Conservation (phyloP, 2,888 invertebrate species). For the Epinotia brunnichana region DNA sequence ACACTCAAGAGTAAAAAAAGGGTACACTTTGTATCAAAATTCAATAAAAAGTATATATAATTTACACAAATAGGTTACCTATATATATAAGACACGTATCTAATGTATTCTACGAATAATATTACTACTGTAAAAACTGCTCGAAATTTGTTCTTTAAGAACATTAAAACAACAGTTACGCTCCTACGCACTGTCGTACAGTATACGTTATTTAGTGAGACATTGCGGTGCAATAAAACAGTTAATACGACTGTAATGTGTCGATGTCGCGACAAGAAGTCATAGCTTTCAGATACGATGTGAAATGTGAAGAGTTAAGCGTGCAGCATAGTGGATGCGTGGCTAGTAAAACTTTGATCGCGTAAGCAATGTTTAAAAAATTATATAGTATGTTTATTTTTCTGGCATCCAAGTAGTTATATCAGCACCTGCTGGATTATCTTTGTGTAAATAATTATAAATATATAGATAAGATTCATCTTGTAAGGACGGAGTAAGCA, state of each 20-base stretch:
- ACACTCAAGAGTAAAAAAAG: too few relatives aligned
- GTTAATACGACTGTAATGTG: conserved; percentile 63
- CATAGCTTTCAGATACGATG: conserved; percentile 55
- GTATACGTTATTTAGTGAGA: conserved; percentile 52
- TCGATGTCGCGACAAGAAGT: conserved; percentile 59
- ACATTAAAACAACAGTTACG: conserved; percentile 30
- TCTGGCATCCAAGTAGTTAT: too few relatives aligned
- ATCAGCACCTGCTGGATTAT: too few relatives aligned
- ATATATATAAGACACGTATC: too few relatives aligned
- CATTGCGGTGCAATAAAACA: conserved; percentile 62
- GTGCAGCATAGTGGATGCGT: not conserved
- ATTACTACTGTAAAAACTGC: not conserved
- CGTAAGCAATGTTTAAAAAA: too few relatives aligned
- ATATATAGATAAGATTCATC: too few relatives aligned
- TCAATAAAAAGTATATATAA: too few relatives aligned
- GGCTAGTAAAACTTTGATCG: not conserved
- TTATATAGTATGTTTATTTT: too few relatives aligned
- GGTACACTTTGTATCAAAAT: too few relatives aligned
- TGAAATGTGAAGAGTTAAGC: conserved; percentile 53
- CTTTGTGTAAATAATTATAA: too few relatives aligned
- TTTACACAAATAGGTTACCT: too few relatives aligned
- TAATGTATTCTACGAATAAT: not conserved
- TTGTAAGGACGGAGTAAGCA: too few relatives aligned
- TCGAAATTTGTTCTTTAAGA: not conserved
- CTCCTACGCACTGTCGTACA: conserved; percentile 19